phyloP scores from a whole-genome alignment of 2,888 invertebrate genomes.

The Escarpia spicata region DNA sequence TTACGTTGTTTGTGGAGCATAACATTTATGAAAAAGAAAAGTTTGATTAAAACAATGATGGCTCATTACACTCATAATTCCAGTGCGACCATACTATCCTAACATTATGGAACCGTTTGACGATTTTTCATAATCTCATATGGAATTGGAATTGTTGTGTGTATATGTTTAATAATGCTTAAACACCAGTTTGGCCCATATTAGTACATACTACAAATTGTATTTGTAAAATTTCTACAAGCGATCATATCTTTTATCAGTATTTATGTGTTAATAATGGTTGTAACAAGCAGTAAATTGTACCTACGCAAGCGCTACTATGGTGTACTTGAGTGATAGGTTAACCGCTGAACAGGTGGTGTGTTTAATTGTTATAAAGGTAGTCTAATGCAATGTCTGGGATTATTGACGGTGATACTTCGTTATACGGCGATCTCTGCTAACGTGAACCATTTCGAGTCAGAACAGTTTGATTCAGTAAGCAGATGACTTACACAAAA shows the following conservation, averaged over 20 bases:
- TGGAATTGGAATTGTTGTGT: not conserved
- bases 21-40: not conserved
- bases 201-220: not conserved
- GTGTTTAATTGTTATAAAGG: not conserved
- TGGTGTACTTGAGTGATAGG: not conserved
- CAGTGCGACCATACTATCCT: not conserved
- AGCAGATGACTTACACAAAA: too few species aligned
- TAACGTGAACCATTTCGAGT: too few species aligned
- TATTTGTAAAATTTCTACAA: not conserved
- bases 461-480: too few species aligned
- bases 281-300: not conserved
- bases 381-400: too few species aligned
- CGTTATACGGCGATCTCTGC: too few species aligned
- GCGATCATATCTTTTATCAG: too few species aligned
- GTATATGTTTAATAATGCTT: not conserved
- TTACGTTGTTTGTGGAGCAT: not conserved
- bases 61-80: not conserved
- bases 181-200: not conserved
- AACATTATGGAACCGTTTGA: too few species aligned
- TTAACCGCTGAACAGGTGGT: not conserved
- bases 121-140: too few species aligned
- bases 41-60: not conserved
- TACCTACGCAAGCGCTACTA: not conserved
- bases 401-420: too few species aligned
- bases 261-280: too few species aligned